phyloP scores from a whole-genome alignment of 2,888 invertebrate genomes.

The Lochmaea crataegi region DNA sequence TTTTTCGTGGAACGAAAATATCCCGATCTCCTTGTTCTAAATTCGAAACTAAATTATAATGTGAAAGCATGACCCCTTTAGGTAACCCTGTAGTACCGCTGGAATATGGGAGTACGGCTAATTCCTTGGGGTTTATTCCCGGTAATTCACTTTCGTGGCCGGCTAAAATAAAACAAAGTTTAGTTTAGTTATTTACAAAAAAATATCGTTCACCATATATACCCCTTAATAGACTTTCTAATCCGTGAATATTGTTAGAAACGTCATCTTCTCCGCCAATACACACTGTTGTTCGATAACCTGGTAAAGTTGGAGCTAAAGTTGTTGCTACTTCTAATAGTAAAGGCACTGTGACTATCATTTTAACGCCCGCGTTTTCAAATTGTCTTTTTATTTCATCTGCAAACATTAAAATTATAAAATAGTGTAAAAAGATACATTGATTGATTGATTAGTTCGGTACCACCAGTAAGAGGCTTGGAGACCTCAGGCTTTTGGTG shows the following conservation, averaged over 20 bases:
- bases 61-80: slow-evolving; percentile 82
- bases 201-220: not conserved
- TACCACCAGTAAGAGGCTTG: too few relatives aligned
- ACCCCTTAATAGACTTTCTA: slow-evolving; percentile 61
- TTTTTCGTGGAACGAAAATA: slow-evolving; percentile 51
- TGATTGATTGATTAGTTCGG: too few relatives aligned
- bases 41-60: slow-evolving; percentile 72
- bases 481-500: too few relatives aligned
- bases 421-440: too few relatives aligned
- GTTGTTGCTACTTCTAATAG: slow-evolving; percentile 71
- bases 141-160: slow-evolving; percentile 63
- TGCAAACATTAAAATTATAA: slow-evolving; percentile 51
- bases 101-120: slow-evolving; percentile 73
- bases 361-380: slow-evolving; percentile 71
- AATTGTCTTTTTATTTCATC: slow-evolving; percentile 76
- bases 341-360: slow-evolving; percentile 73
- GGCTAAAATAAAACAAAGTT: slow-evolving; percentile 40
- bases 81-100: slow-evolving; percentile 86
- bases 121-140: slow-evolving; percentile 66
- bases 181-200: not conserved
- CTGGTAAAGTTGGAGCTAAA: slow-evolving; percentile 68
- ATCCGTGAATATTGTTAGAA: slow-evolving; percentile 61
- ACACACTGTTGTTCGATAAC: slow-evolving; percentile 73
- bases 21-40: slow-evolving; percentile 60
- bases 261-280: slow-evolving; percentile 72